phyloP scores from a whole-genome alignment of 2,797 vertebrate genomes.

The Triplophysa yarkandensis region DNA sequence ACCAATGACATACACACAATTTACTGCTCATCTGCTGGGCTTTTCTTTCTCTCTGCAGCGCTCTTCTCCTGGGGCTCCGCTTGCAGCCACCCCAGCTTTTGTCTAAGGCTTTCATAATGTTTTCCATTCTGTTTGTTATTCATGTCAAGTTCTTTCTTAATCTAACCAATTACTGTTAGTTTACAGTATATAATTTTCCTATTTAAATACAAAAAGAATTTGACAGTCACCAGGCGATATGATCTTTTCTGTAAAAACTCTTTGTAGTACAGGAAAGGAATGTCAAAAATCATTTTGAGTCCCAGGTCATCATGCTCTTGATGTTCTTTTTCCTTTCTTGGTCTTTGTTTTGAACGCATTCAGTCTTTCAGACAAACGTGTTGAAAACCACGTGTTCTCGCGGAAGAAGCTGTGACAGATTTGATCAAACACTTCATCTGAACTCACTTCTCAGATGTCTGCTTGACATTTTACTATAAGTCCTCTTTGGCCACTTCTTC shows the following conservation, averaged over 20 bases:
- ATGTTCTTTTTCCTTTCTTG: background rate
- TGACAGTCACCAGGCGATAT: too few species aligned
- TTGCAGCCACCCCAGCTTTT: background rate
- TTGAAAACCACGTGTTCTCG: slow-evolving; percentile 7
- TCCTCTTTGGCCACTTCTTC: slow-evolving; percentile 11
- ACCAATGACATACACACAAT: slow-evolving; percentile 4
- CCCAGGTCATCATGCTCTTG: slow-evolving; percentile 19
- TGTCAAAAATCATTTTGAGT: background rate
- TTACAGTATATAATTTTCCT: too few species aligned
- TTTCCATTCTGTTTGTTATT: background rate
- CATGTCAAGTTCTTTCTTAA: background rate
- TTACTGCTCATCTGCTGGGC: background rate
- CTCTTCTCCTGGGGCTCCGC: slow-evolving; percentile 6
- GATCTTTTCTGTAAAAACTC: too few species aligned
- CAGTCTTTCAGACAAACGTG: slow-evolving; percentile 11
- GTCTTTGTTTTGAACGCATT: slow-evolving; percentile 11
- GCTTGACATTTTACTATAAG: slow-evolving; percentile 49
- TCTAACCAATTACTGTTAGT: too few species aligned
- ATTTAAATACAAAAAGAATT: too few species aligned
- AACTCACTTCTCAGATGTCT: slow-evolving; percentile 43
- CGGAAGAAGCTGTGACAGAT: slow-evolving; percentile 19
- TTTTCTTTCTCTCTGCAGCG: background rate
- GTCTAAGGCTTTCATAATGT: background rate
- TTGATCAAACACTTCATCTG: slow-evolving; percentile 45
- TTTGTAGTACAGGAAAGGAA: background rate